phyloP scores from a whole-genome alignment of 2,113 vertebrate genomes.

The Synodontis membranacea region DNA sequence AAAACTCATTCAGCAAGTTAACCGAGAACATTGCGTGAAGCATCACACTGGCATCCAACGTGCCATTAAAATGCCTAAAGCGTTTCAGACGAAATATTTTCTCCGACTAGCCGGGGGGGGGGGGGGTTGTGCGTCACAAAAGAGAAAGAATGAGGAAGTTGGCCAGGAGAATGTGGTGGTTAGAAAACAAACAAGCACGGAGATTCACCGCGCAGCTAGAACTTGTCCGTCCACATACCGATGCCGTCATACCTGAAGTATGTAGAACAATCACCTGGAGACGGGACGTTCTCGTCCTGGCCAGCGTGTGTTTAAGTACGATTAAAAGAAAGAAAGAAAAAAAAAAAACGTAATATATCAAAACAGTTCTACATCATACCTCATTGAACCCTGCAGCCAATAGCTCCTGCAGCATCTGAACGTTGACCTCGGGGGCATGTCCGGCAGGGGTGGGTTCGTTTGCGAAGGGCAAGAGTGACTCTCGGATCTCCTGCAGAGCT shows the following conservation, averaged over 20 bases:
- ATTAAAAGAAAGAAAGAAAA: background rate
- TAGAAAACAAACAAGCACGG: conserved; percentile 41
- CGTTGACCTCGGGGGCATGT: conserved; percentile 80
- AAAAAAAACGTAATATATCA: background rate
- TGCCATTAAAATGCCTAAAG: background rate
- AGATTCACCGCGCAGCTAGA: conserved; percentile 46
- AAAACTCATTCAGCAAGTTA: background rate
- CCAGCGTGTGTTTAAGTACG: background rate
- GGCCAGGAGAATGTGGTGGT: background rate
- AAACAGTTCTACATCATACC: conserved; percentile 69
- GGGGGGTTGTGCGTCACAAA: conserved; percentile 13
- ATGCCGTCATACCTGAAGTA: conserved; percentile 63
- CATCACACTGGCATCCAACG: background rate
- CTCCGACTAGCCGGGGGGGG: background rate
- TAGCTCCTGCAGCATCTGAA: conserved; percentile 83
- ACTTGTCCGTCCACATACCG: conserved; percentile 65
- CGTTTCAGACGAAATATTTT: background rate
- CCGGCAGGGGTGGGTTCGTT: conserved; percentile 77
- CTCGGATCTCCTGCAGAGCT: conserved; percentile 91
- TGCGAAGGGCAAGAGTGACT: conserved; percentile 89
- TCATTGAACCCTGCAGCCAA: conserved; percentile 89
- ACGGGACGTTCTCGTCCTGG: background rate
- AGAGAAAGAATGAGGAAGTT: conserved; percentile 18
- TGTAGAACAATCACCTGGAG: conserved; percentile 41
- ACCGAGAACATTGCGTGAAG: background rate